Evolutionary conservation across 1,140 invertebrate genomes (phyloP), one percentile per base, ranked within the genome.

Genomic region (Drosophila guanche): DNA sequence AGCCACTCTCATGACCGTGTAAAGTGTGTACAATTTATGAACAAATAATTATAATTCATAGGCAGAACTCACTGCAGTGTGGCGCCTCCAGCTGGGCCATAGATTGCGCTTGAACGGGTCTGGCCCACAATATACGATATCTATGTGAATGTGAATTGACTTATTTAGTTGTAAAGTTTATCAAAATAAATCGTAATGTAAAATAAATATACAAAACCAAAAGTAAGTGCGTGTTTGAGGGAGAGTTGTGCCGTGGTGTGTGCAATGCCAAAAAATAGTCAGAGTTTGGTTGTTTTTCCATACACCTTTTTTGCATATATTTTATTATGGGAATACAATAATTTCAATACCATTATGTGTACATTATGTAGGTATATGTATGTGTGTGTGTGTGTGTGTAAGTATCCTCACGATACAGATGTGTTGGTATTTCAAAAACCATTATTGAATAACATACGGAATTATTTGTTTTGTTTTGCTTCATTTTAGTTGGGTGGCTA

Each of bases 141-240:
- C 61, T 62, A 73, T 72, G 79, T 79, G 79, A 85, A 73, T 72
- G 79, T 79, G 79, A 85, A 79, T 85, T 76, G 67, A 80, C 69
- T 69, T 65, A 85, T 76, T 80, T 78, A 70, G 75, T 78, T 81
- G 66, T 83, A 83, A 63, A 84, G 63, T 71, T 61, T 56, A 76
- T 52, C 47, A 42, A 67, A 88, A 75, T 74, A 75, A 86, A 81
- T 60, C 50, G 69, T n/a, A n/a, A n/a, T 78, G 74, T 85, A 81
- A 73, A 74, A 63, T 68, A 62, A 45, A 69, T 69, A 55, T 72
- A 37, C 10, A 37, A 37, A 12, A 37, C 3, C 33, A 10, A 37
- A 4, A 37, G 12, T 3, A 0, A 4, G 10, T 12, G 29, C 8
- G 29, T 10, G 10, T 37, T 37, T 37, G 33, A 12, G 16, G 16